Base-by-base conservation (phyloP, 2,888 invertebrate genomes). In the Yponomeuta malinellus region DNA sequence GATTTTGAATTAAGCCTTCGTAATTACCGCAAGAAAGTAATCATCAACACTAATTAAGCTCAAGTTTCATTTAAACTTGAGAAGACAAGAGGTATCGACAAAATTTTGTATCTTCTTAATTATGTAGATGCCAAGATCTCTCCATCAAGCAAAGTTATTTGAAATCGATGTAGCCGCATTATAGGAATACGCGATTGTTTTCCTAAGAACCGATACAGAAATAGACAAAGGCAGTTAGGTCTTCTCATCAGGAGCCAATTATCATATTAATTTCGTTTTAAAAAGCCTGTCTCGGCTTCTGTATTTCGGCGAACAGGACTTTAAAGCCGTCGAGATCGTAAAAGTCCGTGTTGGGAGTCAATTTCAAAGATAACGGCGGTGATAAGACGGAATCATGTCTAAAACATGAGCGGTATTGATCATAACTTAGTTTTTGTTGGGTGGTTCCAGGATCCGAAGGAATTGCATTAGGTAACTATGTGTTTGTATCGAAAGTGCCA, bases 201-300 rank as follows among this genome's bases (percentile, higher is more conserved):
- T 59, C 52, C 52, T 59, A 59, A 15, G 52, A 59, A 59, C 15
- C 15, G 15, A 59, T 15, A 59, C 52, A 2, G 52, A 79, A 79
- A 76, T 75, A 76, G 75, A 76, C 76, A 76, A 76, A 75, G 81
- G 79, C 79, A 83, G 83, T 80, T 77, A 74, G 75, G 75, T 76
- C 79, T 75, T 73, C 76, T 77, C 79, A 75, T 76, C 78, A 77
- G 78, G 74, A 78, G 76, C 79, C 83, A 83, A 87, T 88, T 87
- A 87, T 81, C 82, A 86, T 84, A 77, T 84, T 84, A 87, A 87
- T 86, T 84, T 77, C 74, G 80, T 75, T 77, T 84, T 83, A 85
- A 82, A 79, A 84, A 79, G 78, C 72, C 23, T 43, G 64, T 10
- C 23, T 73, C 72, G 70, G 87, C 86, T 86, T 86, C 87, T 78